These are phyloP conservation scores for Sus scrofa DNA, from an alignment of 2,113 vertebrate species.

Conservation along the genomic window DNA sequence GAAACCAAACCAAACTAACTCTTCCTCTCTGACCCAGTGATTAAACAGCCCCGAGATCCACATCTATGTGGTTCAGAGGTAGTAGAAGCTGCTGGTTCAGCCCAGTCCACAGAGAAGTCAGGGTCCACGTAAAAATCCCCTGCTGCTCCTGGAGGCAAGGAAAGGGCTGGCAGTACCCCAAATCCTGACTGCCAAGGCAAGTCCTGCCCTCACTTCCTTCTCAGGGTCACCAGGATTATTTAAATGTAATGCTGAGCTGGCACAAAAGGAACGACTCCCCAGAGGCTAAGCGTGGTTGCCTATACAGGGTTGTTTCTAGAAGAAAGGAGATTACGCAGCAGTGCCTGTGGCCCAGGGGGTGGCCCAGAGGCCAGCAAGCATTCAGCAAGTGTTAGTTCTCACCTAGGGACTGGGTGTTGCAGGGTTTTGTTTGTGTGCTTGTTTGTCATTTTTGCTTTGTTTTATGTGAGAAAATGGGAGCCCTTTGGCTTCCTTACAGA, in stretches of 20 bases:
- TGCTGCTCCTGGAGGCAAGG: neutral
- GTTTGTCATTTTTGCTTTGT: neutral
- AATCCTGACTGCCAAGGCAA: neutral
- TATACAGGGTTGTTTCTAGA: neutral
- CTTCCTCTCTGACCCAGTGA: neutral
- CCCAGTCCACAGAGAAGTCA: fast-evolving
- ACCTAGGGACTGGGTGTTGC: fast-evolving
- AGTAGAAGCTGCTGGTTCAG: neutral
- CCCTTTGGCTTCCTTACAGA: neutral
- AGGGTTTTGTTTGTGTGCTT: neutral
- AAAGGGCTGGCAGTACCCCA: neutral
- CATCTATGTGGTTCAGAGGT: fast-evolving
- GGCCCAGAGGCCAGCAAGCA: neutral
- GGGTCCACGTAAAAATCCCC: neutral
- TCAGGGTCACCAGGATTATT: neutral
- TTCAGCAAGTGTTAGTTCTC: neutral
- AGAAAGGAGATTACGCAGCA: neutral
- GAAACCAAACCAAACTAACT: neutral
- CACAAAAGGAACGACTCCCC: neutral
- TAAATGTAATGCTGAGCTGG: neutral
- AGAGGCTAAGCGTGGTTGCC: neutral
- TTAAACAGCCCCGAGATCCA: neutral
- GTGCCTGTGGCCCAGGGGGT: neutral
- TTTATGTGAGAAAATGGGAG: neutral
- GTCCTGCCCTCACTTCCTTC: neutral